Evolutionary conservation across 2,888 invertebrate genomes (phyloP).

Genomic region (Autographa gamma): DNA sequence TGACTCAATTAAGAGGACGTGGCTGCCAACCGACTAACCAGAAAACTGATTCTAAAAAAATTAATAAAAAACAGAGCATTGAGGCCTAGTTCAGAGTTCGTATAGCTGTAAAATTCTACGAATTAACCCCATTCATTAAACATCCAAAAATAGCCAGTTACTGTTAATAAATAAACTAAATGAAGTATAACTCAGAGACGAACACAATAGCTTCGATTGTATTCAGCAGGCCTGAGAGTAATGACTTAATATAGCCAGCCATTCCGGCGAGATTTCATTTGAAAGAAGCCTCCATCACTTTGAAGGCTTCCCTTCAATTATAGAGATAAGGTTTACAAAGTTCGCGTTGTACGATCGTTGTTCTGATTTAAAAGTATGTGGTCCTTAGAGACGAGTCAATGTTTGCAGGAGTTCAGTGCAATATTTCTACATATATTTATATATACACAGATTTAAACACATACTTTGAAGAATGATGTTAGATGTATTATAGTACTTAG

Average conservation of each 20-base stretch:
- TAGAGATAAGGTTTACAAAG: constrained; percentile 29
- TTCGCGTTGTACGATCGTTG: constrained; percentile 17
- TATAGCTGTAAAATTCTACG: too few relatives aligned
- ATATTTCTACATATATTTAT: too few relatives aligned
- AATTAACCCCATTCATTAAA: background rate
- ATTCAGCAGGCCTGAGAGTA: constrained; percentile 19
- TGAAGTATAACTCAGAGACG: background rate
- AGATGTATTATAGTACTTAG: too few relatives aligned
- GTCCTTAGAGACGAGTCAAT: background rate
- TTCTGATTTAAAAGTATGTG: constrained; percentile 1
- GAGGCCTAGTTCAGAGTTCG: too few relatives aligned
- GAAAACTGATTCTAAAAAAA: too few relatives aligned
- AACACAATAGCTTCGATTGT: constrained; percentile 20
- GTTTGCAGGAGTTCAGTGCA: background rate
- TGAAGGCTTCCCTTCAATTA: constrained; percentile 53
- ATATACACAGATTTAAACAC: too few relatives aligned
- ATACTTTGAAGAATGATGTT: too few relatives aligned
- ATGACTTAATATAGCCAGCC: constrained; percentile 28
- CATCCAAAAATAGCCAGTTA: background rate
- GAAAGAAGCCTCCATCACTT: constrained; percentile 40
- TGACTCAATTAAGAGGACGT: too few relatives aligned
- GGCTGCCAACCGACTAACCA: too few relatives aligned
- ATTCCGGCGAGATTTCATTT: constrained; percentile 46
- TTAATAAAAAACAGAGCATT: too few relatives aligned
- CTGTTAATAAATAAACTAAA: constrained; percentile 7